phyloP scores from a whole-genome alignment of 2,888 invertebrate genomes.

The Mechanitis messenoides region DNA sequence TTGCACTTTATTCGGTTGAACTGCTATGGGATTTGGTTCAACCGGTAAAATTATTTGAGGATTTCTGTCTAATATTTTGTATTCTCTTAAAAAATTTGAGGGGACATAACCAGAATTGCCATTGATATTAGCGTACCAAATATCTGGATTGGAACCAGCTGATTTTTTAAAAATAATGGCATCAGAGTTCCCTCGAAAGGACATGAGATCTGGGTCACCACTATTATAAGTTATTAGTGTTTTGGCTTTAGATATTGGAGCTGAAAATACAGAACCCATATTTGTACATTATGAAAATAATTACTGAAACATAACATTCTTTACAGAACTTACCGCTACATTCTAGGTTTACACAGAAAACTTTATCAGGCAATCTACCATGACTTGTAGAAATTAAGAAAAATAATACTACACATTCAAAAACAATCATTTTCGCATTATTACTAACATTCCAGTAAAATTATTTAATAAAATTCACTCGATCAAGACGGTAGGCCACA shows the following conservation, averaged over 20 bases:
- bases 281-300: background rate
- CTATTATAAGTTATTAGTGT: constrained; percentile 77
- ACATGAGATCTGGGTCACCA: constrained; percentile 74
- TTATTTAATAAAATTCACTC: constrained; percentile 51
- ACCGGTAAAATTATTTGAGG: constrained; percentile 53
- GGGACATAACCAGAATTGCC: constrained; percentile 83
- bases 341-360: constrained; percentile 81
- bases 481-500: constrained; percentile 68
- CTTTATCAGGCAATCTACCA: constrained; percentile 79
- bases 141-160: constrained; percentile 76
- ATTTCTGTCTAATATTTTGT: constrained; percentile 63
- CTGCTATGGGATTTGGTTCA: constrained; percentile 33
- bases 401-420: constrained; percentile 59
- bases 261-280: constrained; percentile 44
- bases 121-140: constrained; percentile 83
- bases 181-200: constrained; percentile 76
- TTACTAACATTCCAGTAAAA: constrained; percentile 44
- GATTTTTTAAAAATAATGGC: constrained; percentile 83
- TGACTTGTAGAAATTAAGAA: constrained; percentile 52
- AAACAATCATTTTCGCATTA: constrained; percentile 69
- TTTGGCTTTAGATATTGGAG: constrained; percentile 78
- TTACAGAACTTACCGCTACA: constrained; percentile 79
- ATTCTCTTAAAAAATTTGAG: constrained; percentile 76
- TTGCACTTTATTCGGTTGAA: constrained; percentile 63
- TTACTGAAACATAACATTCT: constrained; percentile 14